Base-by-base conservation (phyloP, 2,113 vertebrate genomes). In the Zootoca vivipara region DNA sequence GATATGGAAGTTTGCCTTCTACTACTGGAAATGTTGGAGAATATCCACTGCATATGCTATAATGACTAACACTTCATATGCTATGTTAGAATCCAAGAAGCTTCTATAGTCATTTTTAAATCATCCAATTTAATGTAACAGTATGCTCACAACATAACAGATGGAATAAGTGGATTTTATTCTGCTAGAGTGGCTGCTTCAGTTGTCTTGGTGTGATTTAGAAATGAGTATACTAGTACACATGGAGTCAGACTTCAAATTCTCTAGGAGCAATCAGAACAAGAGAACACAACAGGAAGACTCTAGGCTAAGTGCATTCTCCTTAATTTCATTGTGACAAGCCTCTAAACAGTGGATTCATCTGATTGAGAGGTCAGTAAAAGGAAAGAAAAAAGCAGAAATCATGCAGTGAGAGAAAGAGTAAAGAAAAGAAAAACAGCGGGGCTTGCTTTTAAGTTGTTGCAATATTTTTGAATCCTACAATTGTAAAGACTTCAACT, bases 311-410 rank as follows among this genome's bases (percentile, higher is more conserved):
- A 83, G 9, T 8, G n/a, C 12, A 58, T 46, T 82, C 33, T 89
- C 58, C 65, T 86, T 89, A 58, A 88, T 89, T 89, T 58, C 2
- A 35, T 42, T 3, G 40, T 83, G 81, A 85, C 5, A 0, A 8
- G 10, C 38, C 78, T 30, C 38, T 78, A 83, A 92, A 88, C 33
- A 90, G 75, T 73, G 22, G 87, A 22, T 22, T 62, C 3, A 87
- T 90, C 86, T 78, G 93, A 80, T n/a, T 89, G 87, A 67, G 67
- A 67, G 90, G 64, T 87, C 0, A 56, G 2, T 46, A 8, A 26
- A 85, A 12, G 5, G 77, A 67, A 46, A 7, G 16, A 9, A 33
- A 18, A 26, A 46, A 35, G 16, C n/a, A 56, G 24, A 58, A 35
- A 42, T 56, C 58, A 69, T 30, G 38, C 35, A 82, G 52, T 15